A percentile compares a stretch with the other conserved stretches of the same genome.
phyloP scores from a whole-genome alignment of 2,888 invertebrate genomes.

The Andrena praecox region DNA sequence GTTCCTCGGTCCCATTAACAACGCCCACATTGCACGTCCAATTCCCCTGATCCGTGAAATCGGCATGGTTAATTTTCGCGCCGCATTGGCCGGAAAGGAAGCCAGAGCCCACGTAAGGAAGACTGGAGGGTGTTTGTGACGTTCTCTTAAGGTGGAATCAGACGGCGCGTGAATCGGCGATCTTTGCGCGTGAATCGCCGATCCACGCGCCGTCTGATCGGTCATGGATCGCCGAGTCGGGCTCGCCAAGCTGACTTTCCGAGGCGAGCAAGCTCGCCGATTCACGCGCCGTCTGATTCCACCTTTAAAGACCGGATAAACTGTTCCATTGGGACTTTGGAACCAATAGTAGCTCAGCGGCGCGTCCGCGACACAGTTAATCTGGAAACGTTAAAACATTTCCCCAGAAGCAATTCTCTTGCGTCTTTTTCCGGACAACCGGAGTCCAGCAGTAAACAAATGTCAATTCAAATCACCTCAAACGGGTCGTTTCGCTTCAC shows the following conservation, averaged over 20 bases:
- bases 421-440: neutral
- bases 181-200: too few relatives aligned
- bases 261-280: too few relatives aligned
- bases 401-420: neutral
- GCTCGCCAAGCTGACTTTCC: too few relatives aligned
- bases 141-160: too few relatives aligned
- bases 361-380: constrained; percentile 73
- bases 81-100: constrained; percentile 77
- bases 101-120: constrained; percentile 74
- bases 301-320: constrained; percentile 65
- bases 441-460: neutral
- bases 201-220: too few relatives aligned
- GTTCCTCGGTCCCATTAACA: constrained; percentile 69
- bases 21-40: constrained; percentile 80
- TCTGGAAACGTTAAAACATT: constrained; percentile 60
- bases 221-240: too few relatives aligned
- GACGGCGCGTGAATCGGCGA: too few relatives aligned
- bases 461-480: constrained; percentile 66
- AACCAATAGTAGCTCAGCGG: constrained; percentile 79
- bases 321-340: constrained; percentile 78
- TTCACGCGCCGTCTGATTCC: too few relatives aligned
- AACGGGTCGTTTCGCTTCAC: constrained; percentile 74
- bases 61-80: constrained; percentile 69
- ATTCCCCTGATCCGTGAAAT: constrained; percentile 70
- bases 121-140: constrained; percentile 22